Conservation (phyloP, 2,888 invertebrate species). For the Salticus scenicus region DNA sequence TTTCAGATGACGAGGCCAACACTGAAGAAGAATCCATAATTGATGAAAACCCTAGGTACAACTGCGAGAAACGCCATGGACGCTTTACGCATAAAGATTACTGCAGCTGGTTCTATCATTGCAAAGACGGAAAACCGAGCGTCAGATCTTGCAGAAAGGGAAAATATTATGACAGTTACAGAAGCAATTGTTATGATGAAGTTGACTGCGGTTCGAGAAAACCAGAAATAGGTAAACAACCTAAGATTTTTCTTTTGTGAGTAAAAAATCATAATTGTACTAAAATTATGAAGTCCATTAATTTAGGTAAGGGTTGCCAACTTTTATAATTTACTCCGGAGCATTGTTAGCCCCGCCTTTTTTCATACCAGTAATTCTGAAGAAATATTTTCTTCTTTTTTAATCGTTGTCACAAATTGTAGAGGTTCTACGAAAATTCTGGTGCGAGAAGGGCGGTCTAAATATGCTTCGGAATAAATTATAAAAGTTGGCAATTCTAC, state of each 20-base stretch:
- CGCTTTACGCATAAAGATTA: slow-evolving; percentile 39
- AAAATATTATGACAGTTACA: slow-evolving; percentile 23
- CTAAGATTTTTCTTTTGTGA: neutral
- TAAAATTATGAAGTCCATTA: no score
- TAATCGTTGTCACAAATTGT: no score
- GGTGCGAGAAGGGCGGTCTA: no score
- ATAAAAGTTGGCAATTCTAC: no score
- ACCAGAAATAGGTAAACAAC: slow-evolving; percentile 30
- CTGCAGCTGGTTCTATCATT: slow-evolving; percentile 59
- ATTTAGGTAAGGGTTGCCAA: no score
- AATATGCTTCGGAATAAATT: no score
- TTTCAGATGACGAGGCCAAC: slow-evolving; percentile 25
- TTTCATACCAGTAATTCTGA: no score
- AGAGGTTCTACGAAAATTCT: no score
- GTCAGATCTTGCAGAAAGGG: slow-evolving; percentile 27
- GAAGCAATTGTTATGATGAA: slow-evolving; percentile 26
- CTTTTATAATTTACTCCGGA: no score
- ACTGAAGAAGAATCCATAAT: slow-evolving; percentile 23
- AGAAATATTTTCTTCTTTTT: no score
- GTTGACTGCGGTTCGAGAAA: slow-evolving; percentile 40
- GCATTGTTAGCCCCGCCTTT: no score
- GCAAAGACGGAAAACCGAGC: slow-evolving; percentile 30
- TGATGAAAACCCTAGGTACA: slow-evolving; percentile 31
- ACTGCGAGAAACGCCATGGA: slow-evolving; percentile 27
- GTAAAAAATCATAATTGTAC: neutral